Evolutionary conservation across 2,113 vertebrate species (phyloP).

Genomic region (Stercorarius parasiticus): DNA sequence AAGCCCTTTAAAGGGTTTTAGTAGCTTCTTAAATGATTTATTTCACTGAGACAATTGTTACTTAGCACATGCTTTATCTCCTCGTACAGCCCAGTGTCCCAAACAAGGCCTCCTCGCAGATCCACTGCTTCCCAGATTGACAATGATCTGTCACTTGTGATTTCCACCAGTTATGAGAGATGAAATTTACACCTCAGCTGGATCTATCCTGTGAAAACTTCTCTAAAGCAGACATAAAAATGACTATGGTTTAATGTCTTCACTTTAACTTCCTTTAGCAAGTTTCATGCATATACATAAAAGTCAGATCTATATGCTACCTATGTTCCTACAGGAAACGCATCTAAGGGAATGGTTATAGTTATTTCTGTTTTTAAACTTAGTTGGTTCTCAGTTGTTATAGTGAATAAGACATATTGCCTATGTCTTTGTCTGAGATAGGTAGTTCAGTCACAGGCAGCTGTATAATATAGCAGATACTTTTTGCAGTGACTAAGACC

Average conservation of each 20-base stretch:
- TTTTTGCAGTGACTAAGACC: background rate
- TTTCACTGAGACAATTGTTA: background rate
- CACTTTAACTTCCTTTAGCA: background rate
- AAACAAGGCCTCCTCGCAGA: background rate
- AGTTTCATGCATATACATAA: background rate
- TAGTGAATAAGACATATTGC: background rate
- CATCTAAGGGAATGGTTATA: background rate
- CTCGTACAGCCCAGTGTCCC: background rate
- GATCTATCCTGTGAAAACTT: background rate
- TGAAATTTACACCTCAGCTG: background rate
- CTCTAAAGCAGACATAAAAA: background rate
- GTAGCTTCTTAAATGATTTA: background rate
- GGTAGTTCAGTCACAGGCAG: background rate
- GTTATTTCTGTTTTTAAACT: background rate
- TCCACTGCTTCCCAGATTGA: background rate
- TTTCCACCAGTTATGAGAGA: background rate
- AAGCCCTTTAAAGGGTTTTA: background rate
- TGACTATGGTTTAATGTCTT: background rate
- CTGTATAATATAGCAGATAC: background rate
- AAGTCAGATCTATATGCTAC: background rate
- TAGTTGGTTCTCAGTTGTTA: background rate
- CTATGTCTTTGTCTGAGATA: background rate
- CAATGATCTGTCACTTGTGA: background rate
- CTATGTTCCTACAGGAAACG: background rate
- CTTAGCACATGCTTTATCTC: background rate